Percentiles rank a stretch among this genome's conserved stretches.
Evolutionary conservation across 2,797 vertebrate species (phyloP).

Genomic region (Telmatherina bonti): DNA sequence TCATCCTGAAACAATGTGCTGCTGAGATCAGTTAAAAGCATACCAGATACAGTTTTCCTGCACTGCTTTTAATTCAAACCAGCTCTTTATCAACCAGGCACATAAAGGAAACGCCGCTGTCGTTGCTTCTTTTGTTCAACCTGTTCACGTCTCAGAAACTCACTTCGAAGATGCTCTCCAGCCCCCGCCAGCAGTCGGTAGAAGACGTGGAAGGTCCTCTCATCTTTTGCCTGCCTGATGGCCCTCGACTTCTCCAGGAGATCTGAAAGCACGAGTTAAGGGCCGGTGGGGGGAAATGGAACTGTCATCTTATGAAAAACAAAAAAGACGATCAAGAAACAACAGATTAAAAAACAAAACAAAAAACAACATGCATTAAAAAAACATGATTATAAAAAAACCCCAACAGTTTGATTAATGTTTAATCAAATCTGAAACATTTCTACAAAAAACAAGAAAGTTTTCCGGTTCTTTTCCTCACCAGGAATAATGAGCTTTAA

Average conservation of each 20-base stretch:
- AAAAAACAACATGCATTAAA: no score
- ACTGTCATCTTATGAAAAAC: not conserved
- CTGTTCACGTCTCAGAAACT: constrained; percentile 62
- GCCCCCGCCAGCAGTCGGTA: constrained; percentile 95
- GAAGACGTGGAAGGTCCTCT: constrained; percentile 97
- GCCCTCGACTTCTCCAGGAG: constrained; percentile 97
- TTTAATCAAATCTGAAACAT: not conserved
- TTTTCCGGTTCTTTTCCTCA: constrained; percentile 7
- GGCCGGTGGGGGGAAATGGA: constrained; percentile 42
- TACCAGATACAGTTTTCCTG: constrained; percentile 19
- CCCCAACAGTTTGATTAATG: no score
- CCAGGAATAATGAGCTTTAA: constrained; percentile 25
- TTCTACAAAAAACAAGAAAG: not conserved
- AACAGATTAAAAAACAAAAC: no score
- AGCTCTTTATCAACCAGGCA: not conserved
- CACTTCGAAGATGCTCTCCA: constrained; percentile 95
- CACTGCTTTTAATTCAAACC: constrained; percentile 20
- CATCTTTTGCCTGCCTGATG: constrained; percentile 97
- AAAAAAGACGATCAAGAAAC: not conserved
- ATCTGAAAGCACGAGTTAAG: constrained; percentile 87
- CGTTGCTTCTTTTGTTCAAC: not conserved
- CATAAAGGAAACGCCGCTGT: constrained; percentile 3
- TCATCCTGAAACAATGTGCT: constrained; percentile 42
- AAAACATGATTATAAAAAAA: not conserved
- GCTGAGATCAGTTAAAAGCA: constrained; percentile 39